Base-by-base conservation (phyloP, 92 coral and sea anemone species). In the Zoanthus sociatus region DNA sequence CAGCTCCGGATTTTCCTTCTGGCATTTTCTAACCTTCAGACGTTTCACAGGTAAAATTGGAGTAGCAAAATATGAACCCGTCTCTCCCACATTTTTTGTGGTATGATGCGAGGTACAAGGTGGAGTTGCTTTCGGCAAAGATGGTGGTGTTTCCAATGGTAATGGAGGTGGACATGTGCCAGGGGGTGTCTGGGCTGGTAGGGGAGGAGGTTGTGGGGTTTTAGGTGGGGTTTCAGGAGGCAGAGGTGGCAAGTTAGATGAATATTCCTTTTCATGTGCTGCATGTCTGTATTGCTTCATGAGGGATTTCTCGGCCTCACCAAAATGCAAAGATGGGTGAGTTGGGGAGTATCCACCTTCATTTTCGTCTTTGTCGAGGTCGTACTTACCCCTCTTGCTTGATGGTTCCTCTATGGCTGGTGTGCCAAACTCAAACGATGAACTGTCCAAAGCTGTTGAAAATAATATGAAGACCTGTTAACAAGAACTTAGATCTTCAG, bases 281-380 rank as follows among this genome's bases (percentile, higher is more conserved):
- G 74, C 75, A 14, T 85, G 91, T 64, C 87, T 88, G 89, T 71
- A 84, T 14, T 74, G 94, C 76, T 93, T 88, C 54, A 94, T 87
- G 56, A 94, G 92, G n/a, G 88, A 91, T 74, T 71, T 72, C 78
- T 95, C 98, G 21, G 88, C 83, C 3, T 78, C 76, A 51, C 98
- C 98, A 84, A 71, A 92, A 61, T 91, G 90, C 51, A 95, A 79
- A 0, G 90, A 88, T 56, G 98, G 98, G 77, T 85, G 98, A 51
- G 94, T 86, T 17, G 98, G 98, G 53, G 98, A 95, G 86, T 95
- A 95, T 71, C 98, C 93, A 47, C 89, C 83, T 42, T 73, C 87
- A 46, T 84, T 83, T 7, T 87, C 92, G 3, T 73, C n/a, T 71
- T 73, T 73, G 77, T 13, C 67, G 33, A 53, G 60, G n/a, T 32